Conservation (phyloP, 2,797 vertebrate species). For the Tragopan temminckii region DNA sequence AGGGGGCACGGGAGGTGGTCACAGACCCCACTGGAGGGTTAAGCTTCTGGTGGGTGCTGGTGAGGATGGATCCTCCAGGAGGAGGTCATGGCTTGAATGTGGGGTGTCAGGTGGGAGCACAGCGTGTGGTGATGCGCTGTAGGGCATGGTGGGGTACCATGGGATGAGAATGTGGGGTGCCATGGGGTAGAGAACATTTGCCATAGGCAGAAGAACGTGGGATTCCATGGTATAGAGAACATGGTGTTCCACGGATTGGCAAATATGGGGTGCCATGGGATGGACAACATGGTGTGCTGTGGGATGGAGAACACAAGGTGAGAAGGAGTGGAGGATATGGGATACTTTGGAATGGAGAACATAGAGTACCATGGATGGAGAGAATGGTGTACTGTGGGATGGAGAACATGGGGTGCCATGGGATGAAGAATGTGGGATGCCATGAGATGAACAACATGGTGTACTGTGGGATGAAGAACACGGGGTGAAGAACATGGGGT, state of each 20-base stretch:
- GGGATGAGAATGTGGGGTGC: background rate
- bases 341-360: too few species aligned
- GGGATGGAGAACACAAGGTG: too few species aligned
- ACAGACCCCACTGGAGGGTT: background rate
- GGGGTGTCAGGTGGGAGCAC: background rate
- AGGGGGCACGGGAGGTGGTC: background rate
- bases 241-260: too few species aligned
- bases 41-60: background rate
- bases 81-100: background rate
- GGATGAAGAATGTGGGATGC: background rate
- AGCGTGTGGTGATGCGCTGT: background rate
- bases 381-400: background rate
- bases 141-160: background rate
- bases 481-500: background rate
- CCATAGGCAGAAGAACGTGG: background rate
- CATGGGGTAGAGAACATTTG: background rate
- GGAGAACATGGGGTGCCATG: rapidly evolving
- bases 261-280: background rate
- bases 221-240: background rate
- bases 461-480: too few species aligned
- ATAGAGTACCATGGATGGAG: background rate
- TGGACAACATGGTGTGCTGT: background rate
- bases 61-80: background rate
- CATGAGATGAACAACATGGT: too few species aligned
- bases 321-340: too few species aligned